phyloP scores from a whole-genome alignment of 2,797 vertebrate species.

The Diglossa cyanea region DNA sequence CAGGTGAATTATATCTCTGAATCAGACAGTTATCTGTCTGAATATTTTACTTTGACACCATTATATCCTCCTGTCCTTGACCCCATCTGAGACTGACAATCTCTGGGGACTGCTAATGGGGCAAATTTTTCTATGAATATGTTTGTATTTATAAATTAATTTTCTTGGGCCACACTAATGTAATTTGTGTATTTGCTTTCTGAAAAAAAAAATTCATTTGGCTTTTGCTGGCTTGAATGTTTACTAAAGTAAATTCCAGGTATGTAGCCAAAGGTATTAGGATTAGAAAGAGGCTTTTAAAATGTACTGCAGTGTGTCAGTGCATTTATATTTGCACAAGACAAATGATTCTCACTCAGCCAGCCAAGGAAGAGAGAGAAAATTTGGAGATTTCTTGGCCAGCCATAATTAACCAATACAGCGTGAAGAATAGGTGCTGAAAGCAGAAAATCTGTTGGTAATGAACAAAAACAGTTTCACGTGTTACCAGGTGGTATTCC shows the following conservation, averaged over 20 bases:
- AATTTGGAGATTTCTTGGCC: not conserved
- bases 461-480: not conserved
- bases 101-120: not conserved
- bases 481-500: not conserved
- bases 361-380: not conserved
- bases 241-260: slow-evolving; percentile 51
- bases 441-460: not conserved
- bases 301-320: not conserved
- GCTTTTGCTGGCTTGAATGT: not conserved
- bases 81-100: not conserved
- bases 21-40: slow-evolving; percentile 33
- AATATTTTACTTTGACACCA: slow-evolving; percentile 34
- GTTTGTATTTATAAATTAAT: slow-evolving; percentile 33
- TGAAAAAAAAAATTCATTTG: not conserved
- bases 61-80: slow-evolving; percentile 47
- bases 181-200: slow-evolving; percentile 3
- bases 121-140: slow-evolving; percentile 11
- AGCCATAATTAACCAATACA: not conserved
- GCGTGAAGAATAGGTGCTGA: not conserved
- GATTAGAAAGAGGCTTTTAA: slow-evolving; percentile 22
- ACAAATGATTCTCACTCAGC: not conserved
- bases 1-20: slow-evolving; percentile 61
- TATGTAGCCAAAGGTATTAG: slow-evolving; percentile 22
- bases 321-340: slow-evolving; percentile 18
- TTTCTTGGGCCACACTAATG: not conserved